Evolutionary conservation across 2,797 vertebrate species (phyloP), one percentile per base, ranked within the genome.

Genomic region (Pachyuromys duprasi): DNA sequence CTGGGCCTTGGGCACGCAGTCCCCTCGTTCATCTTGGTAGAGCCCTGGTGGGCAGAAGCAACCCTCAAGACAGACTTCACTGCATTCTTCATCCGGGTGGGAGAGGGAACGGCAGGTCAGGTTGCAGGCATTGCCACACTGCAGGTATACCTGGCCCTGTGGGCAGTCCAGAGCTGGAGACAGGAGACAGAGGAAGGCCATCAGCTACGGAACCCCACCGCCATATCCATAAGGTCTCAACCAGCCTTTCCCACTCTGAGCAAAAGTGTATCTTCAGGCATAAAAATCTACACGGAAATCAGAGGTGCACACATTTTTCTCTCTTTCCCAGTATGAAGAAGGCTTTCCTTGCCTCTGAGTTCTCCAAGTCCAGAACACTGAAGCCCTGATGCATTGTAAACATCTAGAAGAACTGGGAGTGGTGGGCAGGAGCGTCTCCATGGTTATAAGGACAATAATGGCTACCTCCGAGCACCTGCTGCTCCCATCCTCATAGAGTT

Each of bases 61-160:
- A 28, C 99, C 99, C 95, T 99, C 99, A 86, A 99, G 98, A 55
- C 99, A 99, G 91, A 97, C 78, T 1, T 99, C 98, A 0, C 62
- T 93, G 33, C 99, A 99, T 67, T 98, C 98, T 0, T 98, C 97
- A 15, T 99, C 99, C 0, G 98, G 98, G 67, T 99, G 97, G 3
- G 99, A 99, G 8, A 99, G 98, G n/a, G 99, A 99, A 1, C 98
- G 98, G 94, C 99, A 99, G 0, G 99, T 99, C 96, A 99, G 98
- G 95, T 99, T 99, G 96, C 99, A 99, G 0, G 98, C 95, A 0
- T 89, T 99, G 60, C 99, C 99, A 74, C 99, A 99, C 94, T 99
- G 98, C 96, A 98, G 98, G 69, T 99, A 99, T 84, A 99, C 98
- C 97, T 99, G 99, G 91, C 98, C 99, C 33, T 97, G 97, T 0